These are phyloP conservation scores for Drosophila setosimentum DNA, from an alignment of 2,888 invertebrate genomes.

Conservation along the genomic window DNA sequence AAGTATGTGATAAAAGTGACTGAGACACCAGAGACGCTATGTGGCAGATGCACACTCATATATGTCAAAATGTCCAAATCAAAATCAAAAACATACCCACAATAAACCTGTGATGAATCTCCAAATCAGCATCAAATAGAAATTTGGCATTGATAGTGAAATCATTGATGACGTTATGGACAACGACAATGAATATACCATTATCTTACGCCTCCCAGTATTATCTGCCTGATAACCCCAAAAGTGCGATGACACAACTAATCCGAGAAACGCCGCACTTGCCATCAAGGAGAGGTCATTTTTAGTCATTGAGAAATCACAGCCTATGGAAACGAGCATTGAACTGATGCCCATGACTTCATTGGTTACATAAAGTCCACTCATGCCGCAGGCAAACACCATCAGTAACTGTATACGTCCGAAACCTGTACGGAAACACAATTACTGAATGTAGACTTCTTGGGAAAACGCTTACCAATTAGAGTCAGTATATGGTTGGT, in stretches of 20 bases:
- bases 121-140: slow-evolving; percentile 24
- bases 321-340: slow-evolving; percentile 4
- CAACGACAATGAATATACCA: slow-evolving; percentile 14
- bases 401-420: slow-evolving; percentile 25
- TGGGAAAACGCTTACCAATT: slow-evolving; percentile 25
- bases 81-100: slow-evolving; percentile 28
- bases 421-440: slow-evolving; percentile 24
- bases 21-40: slow-evolving; percentile 32
- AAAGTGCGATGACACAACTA: slow-evolving; percentile 30
- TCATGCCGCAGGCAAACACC: slow-evolving; percentile 6
- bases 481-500: slow-evolving; percentile 21
- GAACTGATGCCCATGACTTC: slow-evolving; percentile 27
- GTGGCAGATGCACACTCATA: background rate
- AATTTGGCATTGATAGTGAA: slow-evolving; percentile 37
- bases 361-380: slow-evolving; percentile 1
- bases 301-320: slow-evolving; percentile 15
- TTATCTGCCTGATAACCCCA: slow-evolving; percentile 39
- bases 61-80: background rate
- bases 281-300: background rate
- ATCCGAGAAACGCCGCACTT: slow-evolving; percentile 28
- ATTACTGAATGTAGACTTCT: no score
- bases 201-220: slow-evolving; percentile 28
- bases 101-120: slow-evolving; percentile 34
- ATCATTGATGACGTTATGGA: background rate
- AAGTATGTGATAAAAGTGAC: slow-evolving; percentile 35